Conservation (phyloP, 1,140 invertebrate species). For the Phortica variegata region DNA sequence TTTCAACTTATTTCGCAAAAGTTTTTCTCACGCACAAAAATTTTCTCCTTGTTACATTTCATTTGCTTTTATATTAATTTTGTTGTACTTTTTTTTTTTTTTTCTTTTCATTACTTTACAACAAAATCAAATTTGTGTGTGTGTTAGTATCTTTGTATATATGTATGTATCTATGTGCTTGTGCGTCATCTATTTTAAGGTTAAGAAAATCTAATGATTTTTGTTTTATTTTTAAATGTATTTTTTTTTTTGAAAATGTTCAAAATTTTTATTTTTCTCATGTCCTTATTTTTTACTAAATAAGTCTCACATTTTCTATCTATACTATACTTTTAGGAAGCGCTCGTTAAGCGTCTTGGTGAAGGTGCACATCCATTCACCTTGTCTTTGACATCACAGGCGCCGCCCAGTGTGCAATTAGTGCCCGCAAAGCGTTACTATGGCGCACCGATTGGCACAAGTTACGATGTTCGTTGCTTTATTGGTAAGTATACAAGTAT, state of each 20-base stretch:
- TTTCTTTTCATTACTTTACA: too few species aligned
- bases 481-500: conserved; percentile 57
- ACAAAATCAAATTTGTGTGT: too few species aligned
- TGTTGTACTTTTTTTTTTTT: too few species aligned
- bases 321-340: conserved; percentile 64
- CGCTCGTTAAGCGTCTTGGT: conserved; percentile 75
- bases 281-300: background rate
- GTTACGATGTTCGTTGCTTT: conserved; percentile 69
- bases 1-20: too few species aligned
- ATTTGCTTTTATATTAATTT: too few species aligned
- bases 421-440: conserved; percentile 88
- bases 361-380: conserved; percentile 78
- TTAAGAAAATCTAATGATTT: background rate
- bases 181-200: too few species aligned
- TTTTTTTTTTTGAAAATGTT: background rate
- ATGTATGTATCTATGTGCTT: too few species aligned
- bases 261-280: background rate
- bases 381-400: conserved; percentile 74
- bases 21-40: too few species aligned
- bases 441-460: conserved; percentile 86
- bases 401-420: conserved; percentile 84
- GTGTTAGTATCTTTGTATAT: too few species aligned
- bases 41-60: too few species aligned
- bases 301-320: background rate
- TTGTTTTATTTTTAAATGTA: background rate